Evolutionary conservation across 1,140 invertebrate genomes (phyloP).

Genomic region (Cydia fagiglandana): DNA sequence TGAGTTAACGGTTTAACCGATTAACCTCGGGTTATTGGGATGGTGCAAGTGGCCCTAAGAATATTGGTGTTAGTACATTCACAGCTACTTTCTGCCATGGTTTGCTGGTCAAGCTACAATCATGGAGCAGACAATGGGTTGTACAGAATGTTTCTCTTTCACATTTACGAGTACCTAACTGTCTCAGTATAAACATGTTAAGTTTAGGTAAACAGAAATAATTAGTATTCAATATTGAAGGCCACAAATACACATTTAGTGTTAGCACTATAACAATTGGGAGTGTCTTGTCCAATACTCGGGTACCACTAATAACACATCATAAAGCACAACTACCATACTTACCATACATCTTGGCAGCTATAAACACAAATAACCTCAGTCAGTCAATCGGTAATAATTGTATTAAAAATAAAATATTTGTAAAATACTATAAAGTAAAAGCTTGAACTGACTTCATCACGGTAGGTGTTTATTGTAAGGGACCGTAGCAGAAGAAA

Average conservation of each 20-base stretch:
- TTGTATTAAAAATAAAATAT: background rate
- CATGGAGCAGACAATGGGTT: background rate
- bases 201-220: background rate
- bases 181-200: background rate
- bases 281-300: background rate
- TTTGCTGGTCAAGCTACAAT: background rate
- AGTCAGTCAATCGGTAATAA: constrained; percentile 16
- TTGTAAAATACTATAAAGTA: background rate
- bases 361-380: constrained; percentile 54
- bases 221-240: background rate
- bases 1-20: no score
- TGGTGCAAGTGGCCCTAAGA: no score
- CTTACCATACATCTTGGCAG: constrained; percentile 72
- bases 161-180: no score
- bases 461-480: no score
- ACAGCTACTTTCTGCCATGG: no score
- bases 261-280: background rate
- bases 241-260: background rate
- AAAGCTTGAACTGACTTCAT: background rate
- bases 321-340: constrained; percentile 42
- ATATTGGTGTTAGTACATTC: no score
- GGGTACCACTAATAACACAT: constrained; percentile 14
- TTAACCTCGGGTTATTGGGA: no score
- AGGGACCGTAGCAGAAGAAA: no score
- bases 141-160: background rate